phyloP scores from a whole-genome alignment of 2,888 invertebrate genomes.

The Troides helena region DNA sequence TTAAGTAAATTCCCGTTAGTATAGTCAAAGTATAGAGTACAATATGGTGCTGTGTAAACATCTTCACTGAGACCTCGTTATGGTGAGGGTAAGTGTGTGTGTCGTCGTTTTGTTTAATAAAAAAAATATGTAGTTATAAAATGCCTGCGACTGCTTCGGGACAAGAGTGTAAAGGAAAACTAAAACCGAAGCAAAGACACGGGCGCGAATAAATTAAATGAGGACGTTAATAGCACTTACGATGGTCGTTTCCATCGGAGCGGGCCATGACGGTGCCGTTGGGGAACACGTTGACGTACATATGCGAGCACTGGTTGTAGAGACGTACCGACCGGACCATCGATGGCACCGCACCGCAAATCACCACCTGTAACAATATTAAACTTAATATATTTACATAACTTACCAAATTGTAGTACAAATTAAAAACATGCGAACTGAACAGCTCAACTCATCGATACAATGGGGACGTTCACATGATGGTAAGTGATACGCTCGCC shows the following conservation, averaged over 20 bases:
- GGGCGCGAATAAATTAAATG: slow-evolving; percentile 30
- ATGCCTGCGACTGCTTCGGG: neutral
- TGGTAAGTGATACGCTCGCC: too few species aligned
- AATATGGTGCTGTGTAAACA: neutral
- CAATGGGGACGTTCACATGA: too few species aligned
- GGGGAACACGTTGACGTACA: slow-evolving; percentile 83
- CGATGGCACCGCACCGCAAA: slow-evolving; percentile 87
- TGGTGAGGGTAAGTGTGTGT: neutral
- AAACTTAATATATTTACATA: neutral
- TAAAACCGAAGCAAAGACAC: slow-evolving; percentile 13
- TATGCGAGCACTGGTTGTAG: slow-evolving; percentile 84
- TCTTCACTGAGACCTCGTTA: neutral
- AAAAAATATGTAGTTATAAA: neutral
- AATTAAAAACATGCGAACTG: neutral
- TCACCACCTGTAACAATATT: slow-evolving; percentile 80
- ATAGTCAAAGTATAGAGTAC: neutral
- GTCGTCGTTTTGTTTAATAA: neutral
- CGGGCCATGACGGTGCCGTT: slow-evolving; percentile 83
- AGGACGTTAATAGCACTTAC: slow-evolving; percentile 69
- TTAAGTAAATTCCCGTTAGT: too few species aligned
- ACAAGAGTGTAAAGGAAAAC: slow-evolving; percentile 8
- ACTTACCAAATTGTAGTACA: neutral
- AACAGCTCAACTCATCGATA: too few species aligned
- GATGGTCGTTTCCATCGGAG: slow-evolving; percentile 80
- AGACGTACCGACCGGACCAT: slow-evolving; percentile 86